Conservation (phyloP, 2,888 invertebrate species). For the Athalia cordata region DNA sequence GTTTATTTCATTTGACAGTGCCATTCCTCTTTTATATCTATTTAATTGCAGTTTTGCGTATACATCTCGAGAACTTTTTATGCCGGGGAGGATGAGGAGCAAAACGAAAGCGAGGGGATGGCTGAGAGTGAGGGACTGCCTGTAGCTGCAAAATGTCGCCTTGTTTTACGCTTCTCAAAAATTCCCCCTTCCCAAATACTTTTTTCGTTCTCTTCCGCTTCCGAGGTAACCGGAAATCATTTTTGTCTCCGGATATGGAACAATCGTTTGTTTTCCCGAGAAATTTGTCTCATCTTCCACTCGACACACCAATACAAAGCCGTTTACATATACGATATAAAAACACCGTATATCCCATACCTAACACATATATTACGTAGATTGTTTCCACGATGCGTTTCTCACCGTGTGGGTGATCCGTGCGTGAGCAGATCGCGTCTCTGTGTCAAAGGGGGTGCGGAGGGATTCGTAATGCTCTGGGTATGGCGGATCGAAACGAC, state of each 20-base stretch:
- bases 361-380: background rate
- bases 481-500: slow-evolving; percentile 61
- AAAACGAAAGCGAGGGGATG: background rate
- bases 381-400: background rate
- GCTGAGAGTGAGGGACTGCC: too few species aligned
- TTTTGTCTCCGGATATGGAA: slow-evolving; percentile 30
- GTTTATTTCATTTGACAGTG: slow-evolving; percentile 44
- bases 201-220: too few species aligned
- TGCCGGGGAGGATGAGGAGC: background rate
- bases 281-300: slow-evolving; percentile 33
- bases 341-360: background rate
- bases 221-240: slow-evolving; percentile 32
- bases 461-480: slow-evolving; percentile 26
- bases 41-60: slow-evolving; percentile 33
- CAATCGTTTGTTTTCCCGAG: slow-evolving; percentile 17
- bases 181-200: background rate
- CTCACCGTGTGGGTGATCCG: background rate
- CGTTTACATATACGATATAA: background rate
- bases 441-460: slow-evolving; percentile 31
- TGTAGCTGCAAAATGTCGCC: background rate
- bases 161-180: slow-evolving; percentile 21
- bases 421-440: slow-evolving; percentile 1
- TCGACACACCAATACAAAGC: background rate
- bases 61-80: slow-evolving; percentile 28
- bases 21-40: slow-evolving; percentile 36